Evolutionary conservation across 2,797 vertebrate genomes (phyloP), one percentile per base, ranked within the genome.

Genomic region (Lophius americanus): DNA sequence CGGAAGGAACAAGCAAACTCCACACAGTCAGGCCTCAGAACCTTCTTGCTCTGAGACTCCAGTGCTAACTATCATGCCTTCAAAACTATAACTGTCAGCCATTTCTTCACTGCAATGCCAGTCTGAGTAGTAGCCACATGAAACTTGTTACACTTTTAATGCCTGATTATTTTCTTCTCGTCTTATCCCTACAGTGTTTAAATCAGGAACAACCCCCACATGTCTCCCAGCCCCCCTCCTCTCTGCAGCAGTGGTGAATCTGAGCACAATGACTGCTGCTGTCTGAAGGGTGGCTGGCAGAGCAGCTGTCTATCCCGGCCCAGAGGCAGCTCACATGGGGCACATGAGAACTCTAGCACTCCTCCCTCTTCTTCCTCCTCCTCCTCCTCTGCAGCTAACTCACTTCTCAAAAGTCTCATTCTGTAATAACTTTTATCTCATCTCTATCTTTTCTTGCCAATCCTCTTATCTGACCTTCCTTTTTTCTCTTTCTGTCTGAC

Each of bases 221-320:
- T 50, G 56, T 75, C 64, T 59, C 41, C 59, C 60, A 68, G 44
- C 3, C 3, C 41, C 41, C 61, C 48, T 41, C 53, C 46, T 49
- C 36, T 57, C 12, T 32, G 36, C 51, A 50, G 58, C 67, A 63
- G 60, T 72, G 53, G 68, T 72, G 72, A 76, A 80, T 78, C 62
- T 85, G 79, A 88, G 80, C 74, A 52, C 76, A 75, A 64, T 88
- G 82, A 74, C 82, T 91, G 91, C 92, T 89, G 80, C 56, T 42
- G 75, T 87, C 83, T 91, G 91, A 81, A 82, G 75, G 76, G 72
- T 74, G 65, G 78, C 63, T 67, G 73, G 80, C 47, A 36, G 76
- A 79, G 65, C 65, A 79, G 70, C 73, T 57, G 51, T 81, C 75
- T 71, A 14, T 68, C 70, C 55, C 77, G 62, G 70, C 77, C 68